Percentiles rank a stretch among this genome's conserved stretches.
Conservation (phyloP, 1,140 invertebrate genomes). For the Frieseomelitta varia region DNA sequence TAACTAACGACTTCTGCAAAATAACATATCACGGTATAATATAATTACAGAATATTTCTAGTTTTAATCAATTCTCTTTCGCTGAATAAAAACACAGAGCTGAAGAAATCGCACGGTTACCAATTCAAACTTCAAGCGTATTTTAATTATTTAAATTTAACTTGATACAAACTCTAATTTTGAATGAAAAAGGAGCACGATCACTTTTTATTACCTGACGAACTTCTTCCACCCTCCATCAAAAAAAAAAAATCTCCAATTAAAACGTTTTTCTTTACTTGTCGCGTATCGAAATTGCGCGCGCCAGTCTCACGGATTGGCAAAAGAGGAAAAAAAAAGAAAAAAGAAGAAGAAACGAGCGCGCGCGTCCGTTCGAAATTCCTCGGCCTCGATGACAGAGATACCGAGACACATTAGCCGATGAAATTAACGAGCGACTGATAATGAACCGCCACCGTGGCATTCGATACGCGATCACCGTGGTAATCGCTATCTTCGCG, state of each 20-base stretch:
- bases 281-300: background rate
- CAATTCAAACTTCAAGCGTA: too few relatives aligned
- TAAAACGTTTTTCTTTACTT: background rate
- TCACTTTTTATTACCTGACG: background rate
- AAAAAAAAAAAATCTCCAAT: background rate
- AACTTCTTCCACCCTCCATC: background rate
- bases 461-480: constrained; percentile 65
- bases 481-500: constrained; percentile 63
- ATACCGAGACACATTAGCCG: background rate
- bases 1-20: too few relatives aligned
- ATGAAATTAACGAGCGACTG: constrained; percentile 24
- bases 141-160: too few relatives aligned
- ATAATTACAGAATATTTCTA: too few relatives aligned
- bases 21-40: too few relatives aligned
- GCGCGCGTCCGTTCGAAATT: background rate
- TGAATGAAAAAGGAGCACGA: too few relatives aligned
- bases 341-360: background rate
- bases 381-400: background rate
- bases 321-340: background rate
- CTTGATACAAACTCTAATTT: too few relatives aligned
- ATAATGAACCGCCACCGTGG: constrained; percentile 61
- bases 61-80: too few relatives aligned
- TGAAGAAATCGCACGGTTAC: too few relatives aligned
- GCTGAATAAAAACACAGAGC: too few relatives aligned
- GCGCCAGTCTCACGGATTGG: background rate